Evolutionary conservation across 2,113 vertebrate species (phyloP), one percentile per base, ranked within the genome.

Genomic region (Vimba vimba): DNA sequence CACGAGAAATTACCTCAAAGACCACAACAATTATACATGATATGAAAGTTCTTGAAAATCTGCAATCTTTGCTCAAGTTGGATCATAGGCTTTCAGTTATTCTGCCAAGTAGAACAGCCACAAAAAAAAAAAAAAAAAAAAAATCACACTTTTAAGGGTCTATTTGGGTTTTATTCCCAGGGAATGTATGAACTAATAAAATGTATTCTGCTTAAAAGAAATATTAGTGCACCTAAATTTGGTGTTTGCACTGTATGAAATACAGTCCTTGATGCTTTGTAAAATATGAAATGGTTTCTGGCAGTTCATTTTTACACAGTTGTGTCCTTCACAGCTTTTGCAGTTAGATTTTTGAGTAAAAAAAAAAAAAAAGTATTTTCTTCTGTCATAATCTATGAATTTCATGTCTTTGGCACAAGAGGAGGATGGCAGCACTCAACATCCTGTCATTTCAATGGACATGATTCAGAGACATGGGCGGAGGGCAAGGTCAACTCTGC

Each of bases 401-500:
- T 81, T 47, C 25, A 66, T 64, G 39, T 47, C 25, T 47, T 47
- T 64, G n/a, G 19, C 39, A 47, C 39, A 39, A 80, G 39, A 57
- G 76, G 36, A 79, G 21, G 36, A 80, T 80, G 79, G 59, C 39
- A 66, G 59, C 39, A 30, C n/a, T 64, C 79, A 81, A 47, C 79
- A 81, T 81, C 21, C 59, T 81, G 59, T 81, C 79, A 81, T 81
- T 64, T 81, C 59, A 47, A 66, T 81, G n/a, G 79, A 47, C n/a
- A 17, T 2, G 6, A 19, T 62, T 47, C 39, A 81, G 36, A 64
- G 79, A 81, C 59, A 81, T 66, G 79, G 59, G 59, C 45, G 39
- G 36, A 81, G 79, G 79, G 79, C 79, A 81, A 57, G 79, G 79
- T 81, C 59, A 66, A 30, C 79, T 47, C n/a, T 47, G 78, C 23